Conservation (phyloP, 2,888 invertebrate genomes). For the Spodoptera littoralis region DNA sequence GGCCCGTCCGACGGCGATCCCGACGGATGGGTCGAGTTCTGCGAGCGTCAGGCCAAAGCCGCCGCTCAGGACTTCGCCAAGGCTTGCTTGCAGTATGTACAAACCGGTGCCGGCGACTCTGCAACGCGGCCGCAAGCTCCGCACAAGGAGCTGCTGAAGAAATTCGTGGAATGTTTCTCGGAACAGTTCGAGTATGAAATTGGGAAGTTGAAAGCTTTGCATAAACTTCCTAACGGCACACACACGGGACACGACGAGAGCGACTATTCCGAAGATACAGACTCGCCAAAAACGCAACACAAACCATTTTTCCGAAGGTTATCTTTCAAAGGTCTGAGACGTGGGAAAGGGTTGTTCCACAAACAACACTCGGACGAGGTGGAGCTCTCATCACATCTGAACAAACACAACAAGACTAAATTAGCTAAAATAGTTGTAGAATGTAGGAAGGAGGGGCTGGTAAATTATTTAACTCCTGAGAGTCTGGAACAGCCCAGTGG, state of each 20-base stretch:
- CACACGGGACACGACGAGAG: slow-evolving; percentile 88
- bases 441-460: slow-evolving; percentile 97
- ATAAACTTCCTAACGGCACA: slow-evolving; percentile 84
- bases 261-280: slow-evolving; percentile 93
- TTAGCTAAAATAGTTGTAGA: slow-evolving; percentile 97
- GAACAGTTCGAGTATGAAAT: slow-evolving; percentile 95
- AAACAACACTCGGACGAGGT: slow-evolving; percentile 97
- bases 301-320: slow-evolving; percentile 95
- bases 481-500: slow-evolving; percentile 95
- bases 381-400: slow-evolving; percentile 90
- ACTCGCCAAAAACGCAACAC: slow-evolving; percentile 93
- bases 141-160: slow-evolving; percentile 94
- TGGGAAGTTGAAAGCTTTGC: slow-evolving; percentile 82
- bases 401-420: slow-evolving; percentile 94
- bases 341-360: slow-evolving; percentile 95
- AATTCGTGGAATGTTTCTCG: slow-evolving; percentile 95
- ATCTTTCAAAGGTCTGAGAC: slow-evolving; percentile 95
- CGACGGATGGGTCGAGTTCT: slow-evolving; percentile 94
- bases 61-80: slow-evolving; percentile 96
- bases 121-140: slow-evolving; percentile 90
- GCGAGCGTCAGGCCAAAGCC: slow-evolving; percentile 95
- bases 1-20: slow-evolving; percentile 90
- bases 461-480: slow-evolving; percentile 97
- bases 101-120: slow-evolving; percentile 91
- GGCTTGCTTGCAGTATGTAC: slow-evolving; percentile 94